Conservation (phyloP, 2,797 vertebrate species). For the Danio aesculapii region DNA sequence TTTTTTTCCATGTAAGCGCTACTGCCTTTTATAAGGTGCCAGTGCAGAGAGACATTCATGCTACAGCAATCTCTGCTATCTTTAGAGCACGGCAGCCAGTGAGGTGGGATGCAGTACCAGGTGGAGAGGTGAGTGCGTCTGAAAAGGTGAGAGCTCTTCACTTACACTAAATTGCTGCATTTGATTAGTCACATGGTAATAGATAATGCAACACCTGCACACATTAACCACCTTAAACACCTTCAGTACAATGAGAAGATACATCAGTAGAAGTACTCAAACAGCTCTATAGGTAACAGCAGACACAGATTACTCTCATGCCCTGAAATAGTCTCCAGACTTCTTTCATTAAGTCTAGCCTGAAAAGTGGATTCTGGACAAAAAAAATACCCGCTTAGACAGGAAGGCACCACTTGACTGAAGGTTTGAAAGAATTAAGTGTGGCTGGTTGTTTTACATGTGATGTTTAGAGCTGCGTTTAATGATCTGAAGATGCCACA, state of each 20-base stretch:
- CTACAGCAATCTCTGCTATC: slow-evolving; percentile 13
- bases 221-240: slow-evolving; percentile 61
- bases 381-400: not conserved
- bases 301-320: not conserved
- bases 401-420: no score
- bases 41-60: not conserved
- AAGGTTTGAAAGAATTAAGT: no score
- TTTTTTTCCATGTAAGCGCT: slow-evolving; percentile 13
- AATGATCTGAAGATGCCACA: not conserved
- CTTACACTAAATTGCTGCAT: slow-evolving; percentile 69
- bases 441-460: not conserved
- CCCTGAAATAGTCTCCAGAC: not conserved
- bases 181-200: slow-evolving; percentile 72
- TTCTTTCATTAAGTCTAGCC: not conserved
- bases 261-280: not conserved
- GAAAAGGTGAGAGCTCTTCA: slow-evolving; percentile 63
- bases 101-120: slow-evolving; percentile 72
- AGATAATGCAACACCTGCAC: slow-evolving; percentile 61
- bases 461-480: not conserved
- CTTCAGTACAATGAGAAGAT: slow-evolving; percentile 27
- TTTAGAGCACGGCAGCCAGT: slow-evolving; percentile 46
- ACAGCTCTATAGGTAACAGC: not conserved
- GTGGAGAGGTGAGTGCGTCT: slow-evolving; percentile 66
- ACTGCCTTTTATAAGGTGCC: not conserved
- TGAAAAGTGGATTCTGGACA: not conserved